Conservation (phyloP, 1,140 invertebrate genomes). For the Drosophila ogumai region DNA sequence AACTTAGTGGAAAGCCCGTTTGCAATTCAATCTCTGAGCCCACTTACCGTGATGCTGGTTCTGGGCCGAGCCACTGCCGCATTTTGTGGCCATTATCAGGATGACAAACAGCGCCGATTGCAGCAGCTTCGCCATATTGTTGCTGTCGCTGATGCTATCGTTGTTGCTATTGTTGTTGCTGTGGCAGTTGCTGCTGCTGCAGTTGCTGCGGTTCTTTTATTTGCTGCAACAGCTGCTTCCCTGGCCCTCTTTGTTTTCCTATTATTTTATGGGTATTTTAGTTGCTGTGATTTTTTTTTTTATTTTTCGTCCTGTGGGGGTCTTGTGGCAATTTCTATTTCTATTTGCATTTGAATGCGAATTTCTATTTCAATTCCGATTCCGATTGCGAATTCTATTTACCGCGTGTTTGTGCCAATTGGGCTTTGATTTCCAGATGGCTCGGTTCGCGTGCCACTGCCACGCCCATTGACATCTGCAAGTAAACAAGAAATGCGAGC, state of each 20-base stretch:
- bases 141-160: conserved; percentile 30
- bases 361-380: conserved; percentile 70
- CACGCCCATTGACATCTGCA: conserved; percentile 76
- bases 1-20: conserved; percentile 10
- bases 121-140: conserved; percentile 59
- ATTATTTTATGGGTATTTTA: conserved; percentile 69
- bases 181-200: conserved; percentile 35
- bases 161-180: conserved; percentile 22
- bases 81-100: conserved; percentile 76
- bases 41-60: conserved; percentile 79
- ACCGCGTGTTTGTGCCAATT: conserved; percentile 76
- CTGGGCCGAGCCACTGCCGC: conserved; percentile 64
- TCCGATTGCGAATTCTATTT: conserved; percentile 66
- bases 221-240: conserved; percentile 34
- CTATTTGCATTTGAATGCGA: conserved; percentile 75
- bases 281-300: conserved; percentile 33
- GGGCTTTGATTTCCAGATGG: conserved; percentile 75
- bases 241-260: conserved; percentile 43
- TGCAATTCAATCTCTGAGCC: conserved; percentile 23
- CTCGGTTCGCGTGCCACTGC: conserved; percentile 46
- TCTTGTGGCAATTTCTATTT: conserved; percentile 66
- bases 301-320: conserved; percentile 18
- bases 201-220: conserved; percentile 39
- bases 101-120: conserved; percentile 72
- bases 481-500: conserved; percentile 53